Base-by-base conservation (phyloP, 1,140 invertebrate species). In the Lasioglossum baleicum region DNA sequence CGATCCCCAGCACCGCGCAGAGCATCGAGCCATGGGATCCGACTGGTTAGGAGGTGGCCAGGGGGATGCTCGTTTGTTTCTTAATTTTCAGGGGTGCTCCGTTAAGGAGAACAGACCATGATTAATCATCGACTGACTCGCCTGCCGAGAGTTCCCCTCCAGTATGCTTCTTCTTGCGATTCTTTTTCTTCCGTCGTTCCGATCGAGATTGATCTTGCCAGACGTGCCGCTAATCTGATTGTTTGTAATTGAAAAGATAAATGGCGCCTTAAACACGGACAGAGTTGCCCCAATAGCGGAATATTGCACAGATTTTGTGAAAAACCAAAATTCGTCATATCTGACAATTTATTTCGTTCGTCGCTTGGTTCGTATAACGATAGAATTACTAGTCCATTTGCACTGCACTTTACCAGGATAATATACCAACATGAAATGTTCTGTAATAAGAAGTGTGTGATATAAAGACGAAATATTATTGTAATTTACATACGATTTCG, bases 161-260 rank as follows among this genome's bases (percentile, higher is more conserved):
- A 26, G 26, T 26, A 26, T 26, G 26, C 26, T 26, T 26, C 26
- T 26, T 26, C 26, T 26, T 26, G 26, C 20, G 56, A n/a, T 7
- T n/a, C 7, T 58, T 58, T 58, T n/a, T 58, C n/a, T n/a, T 58
- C 20, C 17, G 20, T 58, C 17, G 56, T n/a, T 7, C 7, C 56
- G 56, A 58, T 58, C 56, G 56, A n/a, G 56, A 58, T 58, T n/a
- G n/a, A n/a, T 58, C 56, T 58, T 58, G 56, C n/a, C n/a, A 58
- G 56, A 58, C 56, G 56, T 8, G 17, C 20, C n/a, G 56, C 17
- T n/a, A 58, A 58, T 20, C n/a, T 20, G 20, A n/a, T n/a, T n/a
- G 56, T 58, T n/a, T n/a, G 20, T n/a, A n/a, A 58, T 58, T 58
- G 56, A 58, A n/a, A n/a, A n/a, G 56, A 8, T 58, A 8, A n/a